phyloP scores from a whole-genome alignment of 2,113 vertebrate genomes.

The Mastomys natalensis region DNA sequence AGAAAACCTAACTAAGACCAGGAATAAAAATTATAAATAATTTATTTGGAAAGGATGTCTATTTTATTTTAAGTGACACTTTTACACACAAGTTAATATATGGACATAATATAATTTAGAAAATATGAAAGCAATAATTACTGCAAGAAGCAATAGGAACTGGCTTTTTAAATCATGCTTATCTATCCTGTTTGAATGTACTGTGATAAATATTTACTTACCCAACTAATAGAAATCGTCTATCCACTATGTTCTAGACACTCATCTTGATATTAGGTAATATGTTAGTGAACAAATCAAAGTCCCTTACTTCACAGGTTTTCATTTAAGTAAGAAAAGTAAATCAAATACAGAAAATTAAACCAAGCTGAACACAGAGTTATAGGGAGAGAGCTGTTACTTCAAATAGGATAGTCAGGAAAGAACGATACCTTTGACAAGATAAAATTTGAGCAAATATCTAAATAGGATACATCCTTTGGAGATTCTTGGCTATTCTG shows the following conservation, averaged over 20 bases:
- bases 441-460: neutral
- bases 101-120: neutral
- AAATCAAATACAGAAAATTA: conserved; percentile 4
- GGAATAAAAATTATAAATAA: conserved; percentile 9
- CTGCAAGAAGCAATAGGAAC: neutral
- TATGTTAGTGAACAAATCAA: conserved; percentile 24
- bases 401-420: neutral
- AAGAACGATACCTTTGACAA: neutral
- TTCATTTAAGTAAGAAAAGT: conserved; percentile 37
- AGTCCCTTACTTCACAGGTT: neutral
- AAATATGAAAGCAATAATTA: conserved; percentile 18
- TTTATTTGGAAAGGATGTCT: neutral
- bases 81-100: neutral
- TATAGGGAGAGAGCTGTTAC: neutral
- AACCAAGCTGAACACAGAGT: neutral
- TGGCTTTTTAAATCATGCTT: conserved; percentile 31
- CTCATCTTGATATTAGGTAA: neutral
- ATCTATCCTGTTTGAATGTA: neutral
- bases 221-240: neutral
- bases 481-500: neutral
- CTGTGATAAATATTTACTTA: conserved; percentile 18
- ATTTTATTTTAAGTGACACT: neutral
- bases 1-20: neutral
- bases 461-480: neutral
- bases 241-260: neutral